phyloP scores from a whole-genome alignment of 2,797 vertebrate genomes.

The Hydrocynus forskahlii region DNA sequence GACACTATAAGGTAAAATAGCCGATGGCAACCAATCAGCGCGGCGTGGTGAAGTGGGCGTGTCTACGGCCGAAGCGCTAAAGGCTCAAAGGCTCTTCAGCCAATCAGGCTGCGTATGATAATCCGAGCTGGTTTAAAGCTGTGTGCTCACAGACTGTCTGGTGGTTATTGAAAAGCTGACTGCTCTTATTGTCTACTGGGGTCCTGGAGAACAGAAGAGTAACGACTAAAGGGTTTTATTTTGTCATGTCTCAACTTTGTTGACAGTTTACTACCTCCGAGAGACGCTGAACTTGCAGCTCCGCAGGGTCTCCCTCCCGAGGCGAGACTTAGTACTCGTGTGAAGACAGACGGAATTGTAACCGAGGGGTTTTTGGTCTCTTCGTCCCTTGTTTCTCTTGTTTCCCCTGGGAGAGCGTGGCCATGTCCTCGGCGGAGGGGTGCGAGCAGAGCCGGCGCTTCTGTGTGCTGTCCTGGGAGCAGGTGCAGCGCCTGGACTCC shows the following conservation, averaged over 20 bases:
- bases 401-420: conserved; percentile 23
- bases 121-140: conserved; percentile 65
- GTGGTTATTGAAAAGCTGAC: conserved; percentile 35
- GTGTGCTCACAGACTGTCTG: conserved; percentile 38
- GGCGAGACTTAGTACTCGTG: not conserved
- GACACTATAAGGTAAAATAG: no score
- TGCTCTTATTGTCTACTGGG: no score
- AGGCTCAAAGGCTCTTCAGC: conserved; percentile 52
- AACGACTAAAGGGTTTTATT: not conserved
- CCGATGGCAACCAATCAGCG: conserved; percentile 36
- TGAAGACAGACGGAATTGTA: not conserved
- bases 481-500: conserved; percentile 90
- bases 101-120: conserved; percentile 66
- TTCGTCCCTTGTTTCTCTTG: not conserved
- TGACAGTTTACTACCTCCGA: not conserved
- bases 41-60: conserved; percentile 30
- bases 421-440: conserved; percentile 77
- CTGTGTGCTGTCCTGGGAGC: conserved; percentile 90
- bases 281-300: not conserved
- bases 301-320: not conserved
- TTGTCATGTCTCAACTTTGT: not conserved
- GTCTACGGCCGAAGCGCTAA: conserved; percentile 38
- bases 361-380: not conserved
- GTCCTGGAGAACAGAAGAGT: not conserved
- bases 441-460: conserved; percentile 77